phyloP scores from a whole-genome alignment of 2,888 invertebrate species.

The Pollenia labialis region DNA sequence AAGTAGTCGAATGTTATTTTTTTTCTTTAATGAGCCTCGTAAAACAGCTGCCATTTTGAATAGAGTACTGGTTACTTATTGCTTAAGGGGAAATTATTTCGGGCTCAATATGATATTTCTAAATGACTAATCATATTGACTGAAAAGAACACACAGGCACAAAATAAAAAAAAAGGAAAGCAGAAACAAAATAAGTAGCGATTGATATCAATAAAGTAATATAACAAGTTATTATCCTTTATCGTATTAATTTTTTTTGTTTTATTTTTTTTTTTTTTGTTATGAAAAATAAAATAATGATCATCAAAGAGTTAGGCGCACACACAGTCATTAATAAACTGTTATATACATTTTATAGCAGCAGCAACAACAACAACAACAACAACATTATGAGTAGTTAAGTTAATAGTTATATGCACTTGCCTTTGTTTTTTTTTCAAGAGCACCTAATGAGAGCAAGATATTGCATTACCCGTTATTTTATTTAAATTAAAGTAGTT shows the following conservation, averaged over 20 bases:
- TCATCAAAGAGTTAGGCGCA: no score
- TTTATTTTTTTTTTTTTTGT: no score
- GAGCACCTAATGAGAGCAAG: no score
- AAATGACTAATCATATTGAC: constrained; percentile 65
- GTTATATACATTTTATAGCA: no score
- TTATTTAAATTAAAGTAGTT: no score
- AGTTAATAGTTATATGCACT: no score
- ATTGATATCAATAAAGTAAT: constrained; percentile 52
- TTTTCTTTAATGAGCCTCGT: not conserved
- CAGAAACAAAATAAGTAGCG: constrained; percentile 6
- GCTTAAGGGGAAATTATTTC: constrained; percentile 7
- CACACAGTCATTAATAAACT: no score
- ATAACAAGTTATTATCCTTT: constrained; percentile 31
- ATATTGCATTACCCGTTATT: no score
- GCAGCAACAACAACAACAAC: no score
- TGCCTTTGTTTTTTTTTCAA: no score
- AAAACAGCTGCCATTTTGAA: constrained; percentile 52
- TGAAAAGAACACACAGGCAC: not conserved
- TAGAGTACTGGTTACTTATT: constrained; percentile 24
- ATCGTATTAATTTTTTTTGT: constrained; percentile 33
- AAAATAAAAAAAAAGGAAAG: not conserved
- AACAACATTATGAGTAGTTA: no score
- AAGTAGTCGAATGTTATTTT: not conserved
- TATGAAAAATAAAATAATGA: no score
- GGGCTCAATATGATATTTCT: constrained; percentile 40